Base-by-base conservation (phyloP, 2,113 vertebrate species). In the Spheniscus mendiculus region DNA sequence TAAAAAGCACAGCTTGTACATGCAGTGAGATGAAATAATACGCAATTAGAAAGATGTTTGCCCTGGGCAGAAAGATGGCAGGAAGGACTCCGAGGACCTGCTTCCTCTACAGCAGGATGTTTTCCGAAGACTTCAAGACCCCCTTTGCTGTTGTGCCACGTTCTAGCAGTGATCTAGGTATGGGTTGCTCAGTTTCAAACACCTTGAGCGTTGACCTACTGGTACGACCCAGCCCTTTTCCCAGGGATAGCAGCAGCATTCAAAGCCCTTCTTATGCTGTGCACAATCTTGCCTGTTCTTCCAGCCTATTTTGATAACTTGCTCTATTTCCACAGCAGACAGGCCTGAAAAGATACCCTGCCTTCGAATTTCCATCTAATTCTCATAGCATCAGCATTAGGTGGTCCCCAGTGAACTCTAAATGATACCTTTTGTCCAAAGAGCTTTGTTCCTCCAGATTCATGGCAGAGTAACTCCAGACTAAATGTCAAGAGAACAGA, bases 101-200 rank as follows among this genome's bases (percentile, higher is more conserved):
- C 38, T 67, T 19, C n/a, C 12, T 36, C 40, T 53, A 19, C 56
- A 87, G 40, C 11, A 63, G 47, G 38, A 29, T 1, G 1, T 55
- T 85, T 67, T 78, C 25, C 3, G 13, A 25, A 73, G 34, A 49
- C 20, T 9, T 55, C 47, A 59, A 67, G 32, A 25, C 2, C 14
- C 14, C 32, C 18, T 63, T 34, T 21, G 7, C 9, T 1, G 0
- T 2, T 32, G 10, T 6, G n/a, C 17, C 25, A 26, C 0, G 0
- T 42, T 34, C 59, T 45, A 62, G 6, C 5, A 20, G 22, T 0
- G 2, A 36, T 7, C 36, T 30, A 22, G 26, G 30, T 23, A 8
- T 4, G 17, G 14, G 15, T 4, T 67, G 18, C 42, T 91, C 1
- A 0, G 10, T 29, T 84, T 36, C 59, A 19, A 77, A 12, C 40